Evolutionary conservation across 1,140 invertebrate species (phyloP), one percentile per base, ranked within the genome.

Genomic region (Danaus plexippus): DNA sequence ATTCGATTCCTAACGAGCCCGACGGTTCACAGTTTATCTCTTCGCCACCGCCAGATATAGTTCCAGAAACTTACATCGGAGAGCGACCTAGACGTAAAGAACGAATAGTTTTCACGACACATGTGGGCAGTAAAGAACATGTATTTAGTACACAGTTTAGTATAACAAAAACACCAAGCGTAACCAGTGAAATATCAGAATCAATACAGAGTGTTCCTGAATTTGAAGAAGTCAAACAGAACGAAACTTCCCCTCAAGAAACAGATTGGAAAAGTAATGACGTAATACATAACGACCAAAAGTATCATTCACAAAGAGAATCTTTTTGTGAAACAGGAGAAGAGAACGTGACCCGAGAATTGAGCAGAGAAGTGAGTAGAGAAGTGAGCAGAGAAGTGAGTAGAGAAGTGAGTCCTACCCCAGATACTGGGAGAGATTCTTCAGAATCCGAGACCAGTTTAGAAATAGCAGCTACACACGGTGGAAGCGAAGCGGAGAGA

Each of bases 391-490:
- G 52, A 11, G 57, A 12, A 13, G 47, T 41, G 18, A 32, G 22
- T 6, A 32, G 22, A 32, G 22, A 32, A 32, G 22, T 32, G 22
- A 89, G 89, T 47, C 88, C 88, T 55, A 67, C 87, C n/a, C 69
- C 85, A 8, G 69, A 71, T 3, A 41, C 48, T 4, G 64, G 64
- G 8, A 59, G 66, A 7, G 92, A 92, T 61, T 94, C 93, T n/a
- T 95, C 94, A 0, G 94, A 92, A 64, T 95, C 93, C 1, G 94
- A 95, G 72, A 83, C 89, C 9, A 93, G 92, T 67, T 92, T 91
- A 0, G 93, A 93, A 65, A 88, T 90, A 12, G 70, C 64, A 13
- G 50, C 65, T 5, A 52, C 70, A 10, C 69, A 67, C 45, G 58
- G 55, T 40, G 74, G 90, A 87, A 69, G 89, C 88, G 69, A 57